phyloP scores from a whole-genome alignment of 2,797 vertebrate species.

The Channallabes apus region DNA sequence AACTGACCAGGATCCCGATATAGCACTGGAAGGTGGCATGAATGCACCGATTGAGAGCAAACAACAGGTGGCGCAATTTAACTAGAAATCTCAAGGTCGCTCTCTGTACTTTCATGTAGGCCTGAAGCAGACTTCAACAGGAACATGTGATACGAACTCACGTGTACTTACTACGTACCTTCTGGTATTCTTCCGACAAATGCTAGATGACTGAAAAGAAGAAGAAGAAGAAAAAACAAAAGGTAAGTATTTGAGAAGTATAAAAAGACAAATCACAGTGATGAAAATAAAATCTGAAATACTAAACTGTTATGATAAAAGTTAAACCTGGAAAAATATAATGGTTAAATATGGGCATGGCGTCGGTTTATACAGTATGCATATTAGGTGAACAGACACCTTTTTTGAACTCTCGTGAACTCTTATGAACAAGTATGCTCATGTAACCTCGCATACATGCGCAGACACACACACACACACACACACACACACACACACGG shows the following conservation, averaged over 20 bases:
- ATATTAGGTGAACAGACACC: constrained; percentile 12
- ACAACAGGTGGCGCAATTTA: constrained; percentile 52
- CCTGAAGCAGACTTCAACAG: not conserved
- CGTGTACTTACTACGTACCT: constrained; percentile 73
- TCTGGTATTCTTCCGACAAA: constrained; percentile 76
- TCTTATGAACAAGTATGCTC: constrained; percentile 8
- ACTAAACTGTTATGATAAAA: not conserved
- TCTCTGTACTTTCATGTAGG: not conserved
- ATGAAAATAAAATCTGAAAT: not conserved
- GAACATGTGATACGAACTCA: constrained; percentile 2
- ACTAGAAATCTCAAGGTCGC: constrained; percentile 19
- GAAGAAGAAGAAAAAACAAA: constrained; percentile 27
- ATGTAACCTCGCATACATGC: too few species aligned
- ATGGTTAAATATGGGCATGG: not conserved
- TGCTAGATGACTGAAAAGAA: constrained; percentile 77
- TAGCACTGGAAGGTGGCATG: not conserved
- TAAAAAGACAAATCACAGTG: not conserved
- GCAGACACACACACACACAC: not conserved
- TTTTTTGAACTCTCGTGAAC: not conserved
- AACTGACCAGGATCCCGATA: not conserved
- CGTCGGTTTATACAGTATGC: not conserved
- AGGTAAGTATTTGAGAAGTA: constrained; percentile 37
- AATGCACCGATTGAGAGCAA: constrained; percentile 16
- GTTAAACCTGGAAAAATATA: not conserved
- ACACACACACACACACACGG: not conserved